A percentile compares a stretch with the other conserved stretches of the same genome.
Evolutionary conservation across 2,888 invertebrate genomes (phyloP).

Genomic region (Physocephala rufipes): DNA sequence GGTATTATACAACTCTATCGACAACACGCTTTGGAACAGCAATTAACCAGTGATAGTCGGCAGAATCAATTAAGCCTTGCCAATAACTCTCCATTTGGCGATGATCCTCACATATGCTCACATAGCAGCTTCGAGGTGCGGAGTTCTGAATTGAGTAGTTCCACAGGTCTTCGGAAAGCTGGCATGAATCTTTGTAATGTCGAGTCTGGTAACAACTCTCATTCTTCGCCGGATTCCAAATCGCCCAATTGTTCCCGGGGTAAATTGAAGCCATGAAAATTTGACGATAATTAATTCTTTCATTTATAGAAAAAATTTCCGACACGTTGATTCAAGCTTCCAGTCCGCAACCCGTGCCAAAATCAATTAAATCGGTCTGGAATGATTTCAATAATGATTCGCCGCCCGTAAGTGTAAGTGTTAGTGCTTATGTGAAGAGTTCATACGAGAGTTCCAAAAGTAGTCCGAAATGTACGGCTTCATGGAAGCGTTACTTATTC

Average conservation of each 20-base stretch:
- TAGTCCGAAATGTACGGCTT: slow-evolving; percentile 53
- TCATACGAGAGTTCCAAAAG: slow-evolving; percentile 59
- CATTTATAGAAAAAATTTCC: slow-evolving; percentile 49
- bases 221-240: slow-evolving; percentile 56
- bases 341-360: slow-evolving; percentile 64
- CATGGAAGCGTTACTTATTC: slow-evolving; percentile 56
- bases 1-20: slow-evolving; percentile 66
- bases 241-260: slow-evolving; percentile 58
- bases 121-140: slow-evolving; percentile 49
- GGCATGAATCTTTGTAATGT: slow-evolving; percentile 51
- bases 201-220: slow-evolving; percentile 61
- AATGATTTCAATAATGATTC: slow-evolving; percentile 61
- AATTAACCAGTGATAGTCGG: slow-evolving; percentile 68
- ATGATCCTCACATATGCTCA: slow-evolving; percentile 47
- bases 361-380: slow-evolving; percentile 54
- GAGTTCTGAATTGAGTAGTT: slow-evolving; percentile 46
- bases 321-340: slow-evolving; percentile 56
- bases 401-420: slow-evolving; percentile 48
- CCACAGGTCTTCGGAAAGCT: slow-evolving; percentile 15
- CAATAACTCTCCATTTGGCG: slow-evolving; percentile 43
- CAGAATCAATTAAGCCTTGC: slow-evolving; percentile 44
- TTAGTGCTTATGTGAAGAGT: slow-evolving; percentile 46
- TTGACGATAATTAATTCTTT: neutral
- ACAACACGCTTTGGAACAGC: slow-evolving; percentile 66
- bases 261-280: slow-evolving; percentile 42